Percentiles rank a stretch among this genome's conserved stretches.
Evolutionary conservation across 1,140 invertebrate genomes (phyloP).

Genomic region (Drosophila littoralis): DNA sequence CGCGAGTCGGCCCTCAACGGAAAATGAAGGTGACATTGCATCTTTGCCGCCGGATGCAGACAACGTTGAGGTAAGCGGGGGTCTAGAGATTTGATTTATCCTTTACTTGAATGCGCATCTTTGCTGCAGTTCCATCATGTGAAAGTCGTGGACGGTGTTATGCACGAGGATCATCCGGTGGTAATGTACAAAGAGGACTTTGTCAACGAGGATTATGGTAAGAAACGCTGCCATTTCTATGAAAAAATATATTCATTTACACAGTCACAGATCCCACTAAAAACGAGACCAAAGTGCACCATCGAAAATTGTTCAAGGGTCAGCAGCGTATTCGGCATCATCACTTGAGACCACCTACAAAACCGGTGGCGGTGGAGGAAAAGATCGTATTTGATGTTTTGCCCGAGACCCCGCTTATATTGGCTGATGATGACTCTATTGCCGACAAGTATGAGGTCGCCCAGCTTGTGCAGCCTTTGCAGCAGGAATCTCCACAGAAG

Average conservation of each 20-base stretch:
- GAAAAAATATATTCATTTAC: background rate
- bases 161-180: slow-evolving; percentile 74
- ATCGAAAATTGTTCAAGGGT: slow-evolving; percentile 31
- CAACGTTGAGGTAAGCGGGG: slow-evolving; percentile 73
- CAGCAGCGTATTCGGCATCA: slow-evolving; percentile 31
- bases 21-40: slow-evolving; percentile 53
- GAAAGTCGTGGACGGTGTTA: slow-evolving; percentile 59
- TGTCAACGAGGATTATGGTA: slow-evolving; percentile 78
- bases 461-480: slow-evolving; percentile 48
- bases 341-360: slow-evolving; percentile 18
- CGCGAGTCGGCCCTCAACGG: slow-evolving; percentile 30
- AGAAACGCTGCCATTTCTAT: background rate
- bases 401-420: slow-evolving; percentile 58
- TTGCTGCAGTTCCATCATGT: slow-evolving; percentile 65
- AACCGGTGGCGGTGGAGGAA: slow-evolving; percentile 27
- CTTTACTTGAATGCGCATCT: slow-evolving; percentile 1
- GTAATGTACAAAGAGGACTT: slow-evolving; percentile 82
- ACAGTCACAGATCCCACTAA: slow-evolving; percentile 58
- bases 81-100: background rate
- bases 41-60: slow-evolving; percentile 61
- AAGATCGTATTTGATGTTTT: slow-evolving; percentile 71
- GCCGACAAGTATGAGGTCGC: slow-evolving; percentile 30
- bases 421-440: slow-evolving; percentile 36
- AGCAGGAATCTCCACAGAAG: slow-evolving; percentile 50
- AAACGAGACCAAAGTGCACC: slow-evolving; percentile 33